Evolutionary conservation across 2,113 vertebrate genomes (phyloP), one percentile per base, ranked within the genome.

Genomic region (Craseonycteris thonglongyai): DNA sequence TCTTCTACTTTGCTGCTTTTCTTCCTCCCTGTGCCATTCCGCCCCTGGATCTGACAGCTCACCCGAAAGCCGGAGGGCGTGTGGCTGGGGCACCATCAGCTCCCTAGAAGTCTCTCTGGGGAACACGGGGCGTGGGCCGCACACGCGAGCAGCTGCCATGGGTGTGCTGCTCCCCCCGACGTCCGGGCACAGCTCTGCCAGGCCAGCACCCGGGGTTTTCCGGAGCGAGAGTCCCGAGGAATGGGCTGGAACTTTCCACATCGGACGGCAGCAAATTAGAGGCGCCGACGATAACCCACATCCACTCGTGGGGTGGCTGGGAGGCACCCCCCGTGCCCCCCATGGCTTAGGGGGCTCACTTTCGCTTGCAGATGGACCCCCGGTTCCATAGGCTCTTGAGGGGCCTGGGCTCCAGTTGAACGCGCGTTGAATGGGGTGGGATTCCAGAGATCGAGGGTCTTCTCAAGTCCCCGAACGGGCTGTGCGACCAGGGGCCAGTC

Each of bases 1-100:
- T 96, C 88, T 96, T 95, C 69, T 93, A 21, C 88, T 97, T 97
- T 26, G 40, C 78, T 58, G 86, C 56, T 78, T 97, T 96, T 93
- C 87, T 14, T 94, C 66, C 87, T 90, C 47, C 49, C 49, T 88
- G 4, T 71, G 26, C 26, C 68, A 86, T 65, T 51, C 88, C 16
- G 84, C 75, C 90, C 89, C 58, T 92, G 68, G 93, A 68, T 78
- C 93, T 88, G 92, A 93, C 88, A 96, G 86, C 92, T 88, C 51
- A 59, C n/a, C 58, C 69, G 88, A 85, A 90, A 91, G 92, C 40
- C 35, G 90, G 84, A 89, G 54, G 68, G 33, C 58, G 10, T 87
- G 56, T 92, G 88, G 26, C 81, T 75, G 54, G 85, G 33, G 85
- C 63, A 61, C 95, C 94, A 97, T 78, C 94, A 65, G 76, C 51